These are phyloP conservation scores for Zaprionus nigranus DNA, from an alignment of 1,140 invertebrate species.

Conservation along the genomic window DNA sequence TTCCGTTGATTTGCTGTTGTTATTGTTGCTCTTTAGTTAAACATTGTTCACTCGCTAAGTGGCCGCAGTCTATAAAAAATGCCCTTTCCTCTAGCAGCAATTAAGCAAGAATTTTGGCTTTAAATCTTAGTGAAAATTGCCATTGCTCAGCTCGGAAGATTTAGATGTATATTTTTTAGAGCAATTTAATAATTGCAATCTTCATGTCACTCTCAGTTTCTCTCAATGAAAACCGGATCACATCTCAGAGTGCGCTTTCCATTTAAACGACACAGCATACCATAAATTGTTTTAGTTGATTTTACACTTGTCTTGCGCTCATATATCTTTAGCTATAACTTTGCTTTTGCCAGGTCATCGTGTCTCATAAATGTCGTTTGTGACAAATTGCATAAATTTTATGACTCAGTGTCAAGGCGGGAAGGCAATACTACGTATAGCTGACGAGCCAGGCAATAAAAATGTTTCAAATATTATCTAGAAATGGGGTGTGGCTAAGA, in stretches of 20 bases:
- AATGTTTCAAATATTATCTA: neutral
- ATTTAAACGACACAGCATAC: neutral
- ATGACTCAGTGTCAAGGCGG: slow-evolving; percentile 8
- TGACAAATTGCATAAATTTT: slow-evolving; percentile 27
- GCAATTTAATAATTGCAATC: neutral
- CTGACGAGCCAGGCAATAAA: neutral
- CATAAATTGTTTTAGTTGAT: neutral
- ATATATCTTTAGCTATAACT: slow-evolving; percentile 13
- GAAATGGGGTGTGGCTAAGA: neutral
- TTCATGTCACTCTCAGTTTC: neutral
- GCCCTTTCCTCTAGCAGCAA: slow-evolving; percentile 19
- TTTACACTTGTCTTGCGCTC: slow-evolving; percentile 25
- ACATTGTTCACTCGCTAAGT: slow-evolving; percentile 47
- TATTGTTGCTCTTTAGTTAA: slow-evolving; percentile 18
- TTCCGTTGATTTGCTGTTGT: slow-evolving; percentile 16
- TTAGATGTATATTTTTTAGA: neutral
- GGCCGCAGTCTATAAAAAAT: slow-evolving; percentile 28
- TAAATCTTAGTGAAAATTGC: slow-evolving; percentile 45
- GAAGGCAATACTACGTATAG: too few relatives aligned
- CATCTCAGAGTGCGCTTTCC: neutral
- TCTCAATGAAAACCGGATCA: neutral
- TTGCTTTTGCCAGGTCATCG: slow-evolving; percentile 14
- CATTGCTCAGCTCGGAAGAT: slow-evolving; percentile 4
- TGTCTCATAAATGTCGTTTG: slow-evolving; percentile 17
- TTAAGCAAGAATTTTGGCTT: slow-evolving; percentile 34